Conservation (phyloP, 92 coral and sea anemone species). For the Actinernus sp. region DNA sequence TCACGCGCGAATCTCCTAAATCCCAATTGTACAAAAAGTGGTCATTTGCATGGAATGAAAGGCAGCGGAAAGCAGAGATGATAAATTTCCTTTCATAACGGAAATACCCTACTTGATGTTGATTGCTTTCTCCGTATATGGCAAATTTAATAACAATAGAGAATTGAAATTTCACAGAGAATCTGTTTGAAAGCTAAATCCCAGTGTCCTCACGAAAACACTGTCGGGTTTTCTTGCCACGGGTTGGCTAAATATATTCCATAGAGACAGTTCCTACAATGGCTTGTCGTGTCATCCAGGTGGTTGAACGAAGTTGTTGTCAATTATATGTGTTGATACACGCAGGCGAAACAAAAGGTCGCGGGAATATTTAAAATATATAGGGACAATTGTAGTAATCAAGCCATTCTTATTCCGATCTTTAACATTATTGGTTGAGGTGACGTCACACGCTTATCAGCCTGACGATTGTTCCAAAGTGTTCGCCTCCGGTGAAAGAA, state of each 20-base stretch:
- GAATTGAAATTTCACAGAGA: neutral
- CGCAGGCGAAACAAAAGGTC: constrained; percentile 45
- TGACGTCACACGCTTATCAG: constrained; percentile 90
- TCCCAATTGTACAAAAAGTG: neutral
- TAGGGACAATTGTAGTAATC: constrained; percentile 75
- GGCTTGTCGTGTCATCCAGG: constrained; percentile 27
- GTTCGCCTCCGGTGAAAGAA: constrained; percentile 78
- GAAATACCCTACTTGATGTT: constrained; percentile 80
- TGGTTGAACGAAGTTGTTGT: constrained; percentile 14
- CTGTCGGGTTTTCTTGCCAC: too few relatives aligned
- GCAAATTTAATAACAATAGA: constrained; percentile 76
- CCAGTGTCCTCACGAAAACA: too few relatives aligned
- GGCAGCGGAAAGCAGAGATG: constrained; percentile 83
- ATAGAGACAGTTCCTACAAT: neutral
- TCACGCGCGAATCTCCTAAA: too few relatives aligned
- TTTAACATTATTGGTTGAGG: constrained; percentile 63
- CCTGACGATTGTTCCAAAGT: constrained; percentile 75
- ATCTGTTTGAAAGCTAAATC: neutral
- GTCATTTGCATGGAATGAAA: constrained; percentile 78
- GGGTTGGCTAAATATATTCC: too few relatives aligned
- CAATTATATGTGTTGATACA: constrained; percentile 45
- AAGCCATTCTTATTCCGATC: constrained; percentile 56
- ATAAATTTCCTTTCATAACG: constrained; percentile 89
- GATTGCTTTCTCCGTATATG: constrained; percentile 89
- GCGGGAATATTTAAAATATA: constrained; percentile 53